A percentile compares a stretch with the other conserved stretches of the same genome.
Conservation (phyloP, 2,797 vertebrate species). For the Chiroxiphia lanceolata region DNA sequence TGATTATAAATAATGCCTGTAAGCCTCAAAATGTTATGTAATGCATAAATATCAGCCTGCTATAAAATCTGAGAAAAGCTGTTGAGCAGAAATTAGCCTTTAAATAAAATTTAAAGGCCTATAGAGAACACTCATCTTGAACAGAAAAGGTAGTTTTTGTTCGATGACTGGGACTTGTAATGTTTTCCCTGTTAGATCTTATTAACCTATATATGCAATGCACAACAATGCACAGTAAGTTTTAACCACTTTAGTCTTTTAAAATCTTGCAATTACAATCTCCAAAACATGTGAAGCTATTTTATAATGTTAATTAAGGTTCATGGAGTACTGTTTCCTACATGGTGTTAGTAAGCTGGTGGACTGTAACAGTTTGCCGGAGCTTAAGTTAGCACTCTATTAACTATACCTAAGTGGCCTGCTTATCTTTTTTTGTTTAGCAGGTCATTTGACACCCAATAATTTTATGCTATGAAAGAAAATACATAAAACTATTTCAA, state of each 20-base stretch:
- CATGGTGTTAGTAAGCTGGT: background rate
- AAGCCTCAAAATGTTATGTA: background rate
- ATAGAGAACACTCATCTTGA: constrained; percentile 6
- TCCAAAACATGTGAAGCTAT: constrained; percentile 34
- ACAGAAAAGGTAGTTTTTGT: constrained; percentile 53
- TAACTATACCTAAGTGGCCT: constrained; percentile 27
- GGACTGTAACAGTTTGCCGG: background rate
- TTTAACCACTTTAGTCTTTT: constrained; percentile 37
- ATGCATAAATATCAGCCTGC: background rate
- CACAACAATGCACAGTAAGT: constrained; percentile 10
- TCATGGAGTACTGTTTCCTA: constrained; percentile 23
- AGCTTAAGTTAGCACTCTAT: constrained; percentile 22
- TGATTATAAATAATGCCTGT: background rate
- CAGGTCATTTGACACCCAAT: constrained; percentile 29
- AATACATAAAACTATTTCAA: background rate
- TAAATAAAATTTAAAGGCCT: constrained; percentile 58
- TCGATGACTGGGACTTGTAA: constrained; percentile 49
- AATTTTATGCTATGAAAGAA: constrained; percentile 14
- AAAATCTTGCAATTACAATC: constrained; percentile 38
- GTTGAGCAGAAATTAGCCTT: constrained; percentile 33
- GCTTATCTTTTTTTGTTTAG: constrained; percentile 55
- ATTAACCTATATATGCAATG: constrained; percentile 37
- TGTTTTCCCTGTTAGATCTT: constrained; percentile 47
- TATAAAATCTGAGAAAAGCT: constrained; percentile 8
- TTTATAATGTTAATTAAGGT: constrained; percentile 62